phyloP scores from a whole-genome alignment of 2,888 invertebrate genomes.

The Lepas anatifera region DNA sequence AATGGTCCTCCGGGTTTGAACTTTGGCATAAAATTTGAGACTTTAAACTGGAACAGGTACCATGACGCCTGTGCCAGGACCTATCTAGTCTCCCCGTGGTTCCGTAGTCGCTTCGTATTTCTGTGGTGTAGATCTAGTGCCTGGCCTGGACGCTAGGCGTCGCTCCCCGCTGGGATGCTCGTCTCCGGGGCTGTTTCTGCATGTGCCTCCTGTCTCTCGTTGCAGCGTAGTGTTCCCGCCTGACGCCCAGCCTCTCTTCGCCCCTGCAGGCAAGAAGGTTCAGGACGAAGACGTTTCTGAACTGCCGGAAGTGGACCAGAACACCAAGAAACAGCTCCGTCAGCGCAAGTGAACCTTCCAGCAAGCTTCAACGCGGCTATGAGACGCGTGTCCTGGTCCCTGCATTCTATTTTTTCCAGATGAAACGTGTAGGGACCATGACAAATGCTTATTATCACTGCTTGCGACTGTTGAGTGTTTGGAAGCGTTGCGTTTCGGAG shows the following conservation, averaged over 20 bases:
- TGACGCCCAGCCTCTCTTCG: not conserved
- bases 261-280: slow-evolving; percentile 45
- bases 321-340: slow-evolving; percentile 39
- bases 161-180: not conserved
- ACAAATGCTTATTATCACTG: too few species aligned
- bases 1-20: too few species aligned
- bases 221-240: not conserved
- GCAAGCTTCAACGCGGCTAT: not conserved
- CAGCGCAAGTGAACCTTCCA: slow-evolving; percentile 20
- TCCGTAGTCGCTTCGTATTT: too few species aligned
- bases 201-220: not conserved
- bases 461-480: too few species aligned
- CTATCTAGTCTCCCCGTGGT: too few species aligned
- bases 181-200: not conserved
- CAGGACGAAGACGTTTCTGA: slow-evolving; percentile 62
- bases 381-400: too few species aligned
- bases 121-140: not conserved
- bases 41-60: too few species aligned
- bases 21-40: too few species aligned
- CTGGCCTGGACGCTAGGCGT: not conserved
- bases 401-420: too few species aligned
- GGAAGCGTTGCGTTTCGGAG: too few species aligned
- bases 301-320: slow-evolving; percentile 85
- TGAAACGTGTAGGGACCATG: too few species aligned
- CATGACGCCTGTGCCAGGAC: too few species aligned